A percentile compares a stretch with the other conserved stretches of the same genome.
These are phyloP conservation scores for Cydia pomonella DNA, from an alignment of 1,140 invertebrate species.

Conservation along the genomic window DNA sequence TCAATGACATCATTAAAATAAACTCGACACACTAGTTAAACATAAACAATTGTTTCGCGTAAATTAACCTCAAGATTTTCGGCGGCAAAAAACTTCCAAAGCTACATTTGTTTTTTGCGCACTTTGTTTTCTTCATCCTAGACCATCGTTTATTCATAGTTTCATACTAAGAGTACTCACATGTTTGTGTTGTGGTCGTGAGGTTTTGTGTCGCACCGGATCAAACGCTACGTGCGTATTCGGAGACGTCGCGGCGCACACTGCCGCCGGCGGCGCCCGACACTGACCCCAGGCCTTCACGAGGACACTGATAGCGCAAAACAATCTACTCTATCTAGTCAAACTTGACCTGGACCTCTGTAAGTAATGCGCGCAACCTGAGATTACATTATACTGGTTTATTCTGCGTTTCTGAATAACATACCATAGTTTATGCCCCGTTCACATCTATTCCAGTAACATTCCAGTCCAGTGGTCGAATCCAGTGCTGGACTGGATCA, in stretches of 20 bases:
- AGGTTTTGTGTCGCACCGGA: slow-evolving; percentile 36
- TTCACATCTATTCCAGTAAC: no score
- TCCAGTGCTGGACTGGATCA: no score
- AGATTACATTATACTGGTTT: background rate
- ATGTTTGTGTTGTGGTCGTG: slow-evolving; percentile 38
- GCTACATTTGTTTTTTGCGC: background rate
- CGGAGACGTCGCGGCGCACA: slow-evolving; percentile 38
- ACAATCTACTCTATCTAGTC: background rate
- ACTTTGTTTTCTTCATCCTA: background rate
- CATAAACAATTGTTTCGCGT: background rate
- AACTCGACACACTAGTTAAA: background rate
- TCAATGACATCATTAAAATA: slow-evolving; percentile 22
- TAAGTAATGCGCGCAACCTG: background rate
- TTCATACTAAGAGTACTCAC: slow-evolving; percentile 44
- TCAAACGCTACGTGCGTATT: slow-evolving; percentile 39
- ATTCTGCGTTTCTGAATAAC: background rate
- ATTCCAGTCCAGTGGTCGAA: no score
- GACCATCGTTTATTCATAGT: background rate
- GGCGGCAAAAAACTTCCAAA: background rate
- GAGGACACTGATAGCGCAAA: background rate
- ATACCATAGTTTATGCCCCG: background rate
- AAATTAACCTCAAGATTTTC: background rate
- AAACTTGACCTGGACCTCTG: background rate
- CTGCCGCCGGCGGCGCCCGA: slow-evolving; percentile 31
- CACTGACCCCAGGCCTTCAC: slow-evolving; percentile 2